Percentiles rank a stretch among this genome's conserved stretches.
Evolutionary conservation across 30 jellyfish, hydroid and myxozoan species (phyloP).

Genomic region (Euphysa ruthae): DNA sequence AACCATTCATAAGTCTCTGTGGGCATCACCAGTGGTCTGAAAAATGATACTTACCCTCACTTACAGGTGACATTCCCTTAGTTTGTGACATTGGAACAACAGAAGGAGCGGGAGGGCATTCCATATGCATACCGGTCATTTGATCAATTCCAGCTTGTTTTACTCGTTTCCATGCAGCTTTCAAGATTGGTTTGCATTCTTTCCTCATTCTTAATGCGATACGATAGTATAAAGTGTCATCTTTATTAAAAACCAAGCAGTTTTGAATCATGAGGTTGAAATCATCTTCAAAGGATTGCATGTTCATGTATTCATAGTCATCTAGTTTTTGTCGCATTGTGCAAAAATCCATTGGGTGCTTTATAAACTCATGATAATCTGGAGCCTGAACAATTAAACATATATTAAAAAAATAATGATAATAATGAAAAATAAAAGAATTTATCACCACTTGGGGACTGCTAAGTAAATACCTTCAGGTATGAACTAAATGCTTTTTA

Average conservation of each 20-base stretch:
- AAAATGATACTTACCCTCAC: too few relatives aligned
- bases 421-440: too few relatives aligned
- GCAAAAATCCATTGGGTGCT: slow-evolving; percentile 90
- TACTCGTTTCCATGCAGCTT: slow-evolving; percentile 61
- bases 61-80: too few relatives aligned
- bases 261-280: slow-evolving; percentile 68
- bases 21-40: too few relatives aligned
- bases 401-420: too few relatives aligned
- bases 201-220: slow-evolving; percentile 68
- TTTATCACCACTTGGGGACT: too few relatives aligned
- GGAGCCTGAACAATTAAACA: slow-evolving; percentile 62
- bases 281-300: slow-evolving; percentile 73
- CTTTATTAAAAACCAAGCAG: slow-evolving; percentile 87
- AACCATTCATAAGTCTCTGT: too few relatives aligned
- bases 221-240: slow-evolving; percentile 79
- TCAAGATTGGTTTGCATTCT: slow-evolving; percentile 67
- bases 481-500: too few relatives aligned
- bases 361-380: slow-evolving; percentile 72
- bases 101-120: slow-evolving; percentile 39
- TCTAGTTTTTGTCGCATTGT: slow-evolving; percentile 66
- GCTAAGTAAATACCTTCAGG: too few relatives aligned
- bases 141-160: slow-evolving; percentile 87
- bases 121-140: slow-evolving; percentile 81
- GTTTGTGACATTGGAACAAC: too few relatives aligned
- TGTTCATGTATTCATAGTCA: slow-evolving; percentile 55